Evolutionary conservation across 2,113 vertebrate genomes (phyloP), one percentile per base, ranked within the genome.

Genomic region (Chionomys nivalis): DNA sequence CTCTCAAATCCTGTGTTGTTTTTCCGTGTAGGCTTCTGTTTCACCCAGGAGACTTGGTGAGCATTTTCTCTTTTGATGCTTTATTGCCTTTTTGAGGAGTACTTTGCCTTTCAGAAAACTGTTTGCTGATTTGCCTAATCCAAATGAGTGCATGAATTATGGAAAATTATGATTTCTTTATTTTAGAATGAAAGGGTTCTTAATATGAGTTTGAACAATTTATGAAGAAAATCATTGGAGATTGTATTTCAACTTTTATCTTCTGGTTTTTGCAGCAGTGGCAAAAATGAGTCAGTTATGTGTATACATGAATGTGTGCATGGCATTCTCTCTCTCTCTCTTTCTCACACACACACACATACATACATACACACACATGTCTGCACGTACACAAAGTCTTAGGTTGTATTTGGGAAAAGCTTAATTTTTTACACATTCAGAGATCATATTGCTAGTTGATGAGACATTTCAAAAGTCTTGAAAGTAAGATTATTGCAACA

Each of bases 121-220:
- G 10, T 92, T 81, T 88, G 68, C 63, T 58, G 23, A 73, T 16
- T 94, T 85, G 28, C 77, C 39, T 19, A 95, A 88, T 44, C 63
- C 44, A 90, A 76, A 73, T 83, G 31, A 93, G 66, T 91, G 47
- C 49, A 2, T 78, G 91, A 76, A 91, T 8, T 42, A 13, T 68
- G 49, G 55, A 89, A 81, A 88, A 86, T 63, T 16, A 23, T 66
- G 47, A 8, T 82, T 90, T 76, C 17, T 91, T 73, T 4, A 55
- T 78, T 87, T 90, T 75, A 68, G 89, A 76, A 77, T 93, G 49
- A 86, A 90, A 90, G 75, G 28, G 23, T 66, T 52, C 61, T 89
- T 96, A 44, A 12, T 81, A 39, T 92, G 63, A 49, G 75, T 89
- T 94, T 75, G 49, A 77, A 58, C 23, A 87, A 73, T 55, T 66